Conservation (phyloP, 2,113 vertebrate genomes). For the Erpornis zantholeuca region DNA sequence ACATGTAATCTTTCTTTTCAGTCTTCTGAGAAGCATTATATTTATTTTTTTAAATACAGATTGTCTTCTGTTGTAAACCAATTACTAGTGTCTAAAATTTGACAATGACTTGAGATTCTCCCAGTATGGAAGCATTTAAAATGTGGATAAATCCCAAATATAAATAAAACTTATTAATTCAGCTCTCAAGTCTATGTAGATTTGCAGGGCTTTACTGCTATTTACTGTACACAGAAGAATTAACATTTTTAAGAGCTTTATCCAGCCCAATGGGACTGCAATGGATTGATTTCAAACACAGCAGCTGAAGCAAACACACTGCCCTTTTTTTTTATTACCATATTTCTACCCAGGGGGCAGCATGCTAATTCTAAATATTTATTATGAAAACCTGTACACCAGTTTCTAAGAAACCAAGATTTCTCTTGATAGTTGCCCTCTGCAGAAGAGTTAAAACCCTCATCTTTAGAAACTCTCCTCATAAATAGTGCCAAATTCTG, state of each 20-base stretch:
- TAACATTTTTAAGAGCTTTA: conserved; percentile 27
- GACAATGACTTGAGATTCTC: neutral
- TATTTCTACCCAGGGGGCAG: neutral
- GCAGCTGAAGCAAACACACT: conserved; percentile 4
- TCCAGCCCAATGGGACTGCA: neutral
- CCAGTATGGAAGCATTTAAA: neutral
- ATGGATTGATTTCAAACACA: conserved; percentile 13
- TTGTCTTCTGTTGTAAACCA: neutral
- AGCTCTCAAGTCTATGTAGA: neutral
- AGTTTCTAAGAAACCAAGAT: neutral
- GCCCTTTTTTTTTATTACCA: neutral
- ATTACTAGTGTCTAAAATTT: neutral
- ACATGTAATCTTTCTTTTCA: neutral
- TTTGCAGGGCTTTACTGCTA: conserved; percentile 1
- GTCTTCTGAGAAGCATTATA: neutral
- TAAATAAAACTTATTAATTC: conserved; percentile 7
- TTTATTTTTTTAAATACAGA: neutral
- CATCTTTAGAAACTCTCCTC: neutral
- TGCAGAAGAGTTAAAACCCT: neutral
- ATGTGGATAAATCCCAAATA: neutral
- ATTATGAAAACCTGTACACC: neutral
- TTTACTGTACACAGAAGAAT: conserved; percentile 4
- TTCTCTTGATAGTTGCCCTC: neutral
- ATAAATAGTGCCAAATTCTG: neutral
- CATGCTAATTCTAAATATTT: conserved; percentile 27